A percentile compares a stretch with the other conserved stretches of the same genome.
Conservation (phyloP, 2,113 vertebrate species). For the Ceyx cyanopectus region DNA sequence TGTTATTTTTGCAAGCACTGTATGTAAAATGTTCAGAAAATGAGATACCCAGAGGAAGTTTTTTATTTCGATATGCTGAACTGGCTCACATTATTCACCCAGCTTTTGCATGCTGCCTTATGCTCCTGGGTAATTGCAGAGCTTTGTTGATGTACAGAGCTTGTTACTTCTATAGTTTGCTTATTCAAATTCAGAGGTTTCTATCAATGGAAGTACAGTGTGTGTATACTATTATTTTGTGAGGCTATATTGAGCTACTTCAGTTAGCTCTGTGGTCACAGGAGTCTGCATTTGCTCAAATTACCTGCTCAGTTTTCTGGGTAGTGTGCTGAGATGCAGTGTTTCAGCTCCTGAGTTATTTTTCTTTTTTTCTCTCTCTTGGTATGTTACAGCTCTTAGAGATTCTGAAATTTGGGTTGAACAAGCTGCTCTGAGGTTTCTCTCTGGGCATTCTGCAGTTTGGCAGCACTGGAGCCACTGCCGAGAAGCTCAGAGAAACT, state of each 20-base stretch:
- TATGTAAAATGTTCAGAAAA: neutral
- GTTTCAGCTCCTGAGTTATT: neutral
- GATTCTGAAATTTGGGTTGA: constrained; percentile 2
- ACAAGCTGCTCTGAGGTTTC: neutral
- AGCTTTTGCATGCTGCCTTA: neutral
- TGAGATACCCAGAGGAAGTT: neutral
- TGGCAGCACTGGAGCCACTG: neutral
- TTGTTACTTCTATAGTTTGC: neutral
- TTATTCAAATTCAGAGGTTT: neutral
- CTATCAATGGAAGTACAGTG: neutral
- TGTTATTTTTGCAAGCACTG: neutral
- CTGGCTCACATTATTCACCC: neutral
- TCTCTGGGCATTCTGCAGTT: neutral
- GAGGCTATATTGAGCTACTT: neutral
- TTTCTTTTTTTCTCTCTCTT: neutral
- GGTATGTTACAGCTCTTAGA: neutral
- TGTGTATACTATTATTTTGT: neutral
- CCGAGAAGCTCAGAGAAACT: neutral
- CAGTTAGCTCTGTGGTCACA: neutral
- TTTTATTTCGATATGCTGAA: neutral
- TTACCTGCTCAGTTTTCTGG: neutral
- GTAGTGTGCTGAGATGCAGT: neutral
- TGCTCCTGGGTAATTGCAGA: neutral
- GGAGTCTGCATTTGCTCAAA: neutral
- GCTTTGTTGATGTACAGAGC: neutral